Evolutionary conservation across 2,888 invertebrate genomes (phyloP).

Genomic region (Catotricha subobsoleta): DNA sequence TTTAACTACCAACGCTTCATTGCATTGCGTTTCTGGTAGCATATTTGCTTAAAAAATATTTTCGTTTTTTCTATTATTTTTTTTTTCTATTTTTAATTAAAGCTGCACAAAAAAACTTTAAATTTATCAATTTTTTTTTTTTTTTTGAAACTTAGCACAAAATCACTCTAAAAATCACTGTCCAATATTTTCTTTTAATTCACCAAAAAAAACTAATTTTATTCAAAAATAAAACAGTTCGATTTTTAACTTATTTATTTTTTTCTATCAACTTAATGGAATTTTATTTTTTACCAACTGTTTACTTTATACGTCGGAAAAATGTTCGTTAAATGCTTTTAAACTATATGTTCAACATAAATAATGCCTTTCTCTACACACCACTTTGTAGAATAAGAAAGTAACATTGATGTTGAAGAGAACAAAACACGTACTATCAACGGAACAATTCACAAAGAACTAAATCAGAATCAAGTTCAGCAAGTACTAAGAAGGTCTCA

Average conservation of each 20-base stretch:
- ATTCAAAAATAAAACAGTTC: background rate
- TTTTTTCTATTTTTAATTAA: slow-evolving; percentile 2
- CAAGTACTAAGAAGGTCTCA: slow-evolving; percentile 3
- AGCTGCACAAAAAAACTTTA: too few species aligned
- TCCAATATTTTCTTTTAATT: background rate
- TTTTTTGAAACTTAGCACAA: background rate
- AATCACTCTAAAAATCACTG: background rate
- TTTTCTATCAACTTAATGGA: background rate
- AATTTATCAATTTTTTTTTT: background rate
- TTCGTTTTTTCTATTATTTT: background rate
- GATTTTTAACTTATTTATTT: background rate
- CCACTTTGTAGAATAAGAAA: too few species aligned
- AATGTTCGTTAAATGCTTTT: background rate
- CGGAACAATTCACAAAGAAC: slow-evolving; percentile 5
- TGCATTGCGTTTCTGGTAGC: slow-evolving; percentile 6
- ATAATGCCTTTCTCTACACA: too few species aligned
- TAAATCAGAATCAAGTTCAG: slow-evolving; percentile 4
- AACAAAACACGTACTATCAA: slow-evolving; percentile 2
- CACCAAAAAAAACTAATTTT: background rate
- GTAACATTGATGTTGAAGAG: too few species aligned
- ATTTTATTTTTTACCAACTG: background rate
- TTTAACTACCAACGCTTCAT: slow-evolving; percentile 10
- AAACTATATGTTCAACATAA: background rate
- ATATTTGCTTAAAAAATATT: background rate
- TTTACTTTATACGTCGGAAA: too few species aligned